Conservation (phyloP, 2,888 invertebrate genomes). For the Mimas tiliae region DNA sequence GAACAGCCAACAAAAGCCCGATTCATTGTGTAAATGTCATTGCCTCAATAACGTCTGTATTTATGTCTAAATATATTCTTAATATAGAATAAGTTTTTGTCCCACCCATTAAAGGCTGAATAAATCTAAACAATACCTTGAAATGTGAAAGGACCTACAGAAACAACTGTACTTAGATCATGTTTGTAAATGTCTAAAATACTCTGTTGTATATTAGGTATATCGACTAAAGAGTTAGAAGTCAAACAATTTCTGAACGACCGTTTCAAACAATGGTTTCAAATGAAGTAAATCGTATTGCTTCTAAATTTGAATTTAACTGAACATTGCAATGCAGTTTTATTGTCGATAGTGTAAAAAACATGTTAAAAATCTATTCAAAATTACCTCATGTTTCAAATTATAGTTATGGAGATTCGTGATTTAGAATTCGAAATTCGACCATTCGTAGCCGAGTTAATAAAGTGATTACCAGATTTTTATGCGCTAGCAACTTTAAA, state of each 20-base stretch:
- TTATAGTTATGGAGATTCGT: too few species aligned
- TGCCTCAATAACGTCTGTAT: not conserved
- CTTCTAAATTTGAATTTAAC: too few species aligned
- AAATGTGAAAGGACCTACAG: slow-evolving; percentile 16
- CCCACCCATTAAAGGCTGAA: not conserved
- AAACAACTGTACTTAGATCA: not conserved
- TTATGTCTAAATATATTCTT: not conserved
- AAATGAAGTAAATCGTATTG: not conserved
- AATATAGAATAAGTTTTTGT: not conserved
- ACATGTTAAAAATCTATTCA: not conserved
- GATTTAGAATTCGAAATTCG: too few species aligned
- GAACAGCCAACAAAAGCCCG: not conserved
- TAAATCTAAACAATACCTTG: slow-evolving; percentile 14
- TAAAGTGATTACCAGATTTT: too few species aligned
- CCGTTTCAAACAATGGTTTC: not conserved
- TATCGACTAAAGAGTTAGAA: too few species aligned
- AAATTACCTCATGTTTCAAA: too few species aligned
- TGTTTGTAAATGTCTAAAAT: not conserved
- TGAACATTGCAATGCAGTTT: not conserved
- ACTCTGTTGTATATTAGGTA: not conserved
- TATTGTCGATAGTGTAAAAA: not conserved
- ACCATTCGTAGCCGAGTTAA: too few species aligned
- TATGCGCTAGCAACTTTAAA: too few species aligned
- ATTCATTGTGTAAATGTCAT: not conserved
- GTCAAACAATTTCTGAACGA: not conserved